These are phyloP conservation scores for Chrysotoxum bicinctum DNA, from an alignment of 2,888 invertebrate species.

Conservation along the genomic window DNA sequence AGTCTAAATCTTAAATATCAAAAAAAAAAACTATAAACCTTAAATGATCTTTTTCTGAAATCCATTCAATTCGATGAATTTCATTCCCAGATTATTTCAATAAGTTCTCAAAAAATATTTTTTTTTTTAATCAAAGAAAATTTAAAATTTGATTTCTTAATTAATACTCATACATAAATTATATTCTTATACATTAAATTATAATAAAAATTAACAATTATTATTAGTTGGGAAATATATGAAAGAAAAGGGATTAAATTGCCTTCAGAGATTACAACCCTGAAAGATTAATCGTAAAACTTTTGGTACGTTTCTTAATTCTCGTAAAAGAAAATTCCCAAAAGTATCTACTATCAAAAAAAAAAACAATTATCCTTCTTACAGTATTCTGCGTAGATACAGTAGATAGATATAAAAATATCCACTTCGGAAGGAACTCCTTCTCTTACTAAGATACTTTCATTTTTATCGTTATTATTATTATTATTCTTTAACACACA, in stretches of 20 bases:
- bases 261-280: constrained; percentile 1
- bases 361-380: constrained; percentile 49
- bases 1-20: too few species aligned
- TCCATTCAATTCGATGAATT: too few species aligned
- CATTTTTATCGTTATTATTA: constrained; percentile 69
- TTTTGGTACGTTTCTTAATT: constrained; percentile 11
- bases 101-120: too few species aligned
- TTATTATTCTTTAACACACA: constrained; percentile 32
- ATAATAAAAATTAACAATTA: constrained; percentile 18
- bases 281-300: constrained; percentile 17
- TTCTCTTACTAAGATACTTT: constrained; percentile 30
- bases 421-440: constrained; percentile 37
- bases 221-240: not conserved
- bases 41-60: too few species aligned
- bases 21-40: too few species aligned
- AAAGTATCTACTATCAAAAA: constrained; percentile 4
- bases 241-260: constrained; percentile 2
- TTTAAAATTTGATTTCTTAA: too few species aligned
- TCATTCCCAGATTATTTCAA: too few species aligned
- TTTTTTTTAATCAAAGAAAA: too few species aligned
- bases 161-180: too few species aligned
- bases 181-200: constrained; percentile 2
- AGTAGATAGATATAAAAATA: constrained; percentile 35
- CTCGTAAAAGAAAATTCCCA: not conserved
- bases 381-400: constrained; percentile 12